Base-by-base conservation (phyloP, 2,888 invertebrate species). In the Bombylius discolor region DNA sequence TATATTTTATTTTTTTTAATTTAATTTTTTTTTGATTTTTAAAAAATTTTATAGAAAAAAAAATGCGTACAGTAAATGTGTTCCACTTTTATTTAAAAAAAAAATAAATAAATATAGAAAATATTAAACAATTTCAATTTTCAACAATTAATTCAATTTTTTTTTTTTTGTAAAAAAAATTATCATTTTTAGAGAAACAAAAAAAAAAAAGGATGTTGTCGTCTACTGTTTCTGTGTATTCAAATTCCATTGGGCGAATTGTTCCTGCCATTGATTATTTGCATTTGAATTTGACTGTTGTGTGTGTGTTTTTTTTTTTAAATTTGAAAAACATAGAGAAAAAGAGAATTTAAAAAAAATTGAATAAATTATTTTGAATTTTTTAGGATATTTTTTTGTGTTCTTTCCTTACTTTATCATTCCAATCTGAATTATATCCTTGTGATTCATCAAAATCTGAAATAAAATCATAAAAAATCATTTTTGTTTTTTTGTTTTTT, bases 241-340 rank as follows among this genome's bases (percentile, higher is more conserved):
- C 56, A 74, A 68, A 63, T 71, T 73, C 74, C 74, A 74, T 64
- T 72, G 73, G 60, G 73, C 72, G 62, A 73, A 73, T 61, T 73
- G 71, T 60, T 74, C 74, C 63, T 74, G 74, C 74, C 74, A 74
- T 61, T 73, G 73, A 64, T 67, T 73, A 70, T 69, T 73, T 65
- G 68, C 67, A 68, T 73, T 73, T 66, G 66, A 45, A 68, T 73
- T 73, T 66, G 53, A 33, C 53, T 54, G 44, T 32, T 14, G 11
- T 23, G 23, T 1, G 1, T 23, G 23, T 23, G 23, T 23, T 23
- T 3, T n/a, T 47, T n/a, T 47, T 47, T 47, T 47, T 2, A 44
- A 45, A 51, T 33, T 71, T 63, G 4, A 70, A 66, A 55, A 42
- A 49, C 55, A 62, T 58, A 53, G 46, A 42, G 42, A 32, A 54